Base-by-base conservation (phyloP, 2,888 invertebrate species). In the Pseudanteris insignis region DNA sequence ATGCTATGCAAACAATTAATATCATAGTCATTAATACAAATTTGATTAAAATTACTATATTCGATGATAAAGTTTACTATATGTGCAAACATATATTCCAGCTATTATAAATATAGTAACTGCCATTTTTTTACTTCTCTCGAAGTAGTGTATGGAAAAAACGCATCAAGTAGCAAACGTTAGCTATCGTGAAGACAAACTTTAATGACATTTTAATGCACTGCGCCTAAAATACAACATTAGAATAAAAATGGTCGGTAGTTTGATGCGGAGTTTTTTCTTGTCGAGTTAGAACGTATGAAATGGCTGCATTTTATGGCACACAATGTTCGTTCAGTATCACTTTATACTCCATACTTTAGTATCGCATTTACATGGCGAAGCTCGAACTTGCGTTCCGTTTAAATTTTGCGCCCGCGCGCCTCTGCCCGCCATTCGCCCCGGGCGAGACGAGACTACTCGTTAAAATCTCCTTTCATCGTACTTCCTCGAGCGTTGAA, bases 381-480 rank as follows among this genome's bases (percentile, higher is more conserved):
- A 43, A 59, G 62, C 53, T 57, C 53, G 59, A 62, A 63, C 55
- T 38, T 29, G 34, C 43, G 40, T 59, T 41, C 51, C 58, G 57
- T 59, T 65, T 57, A 63, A 60, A 63, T 60, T 63, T 50, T 38
- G 37, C 34, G 37, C 40, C 43, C 34, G 21, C 41, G 18, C 30
- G 37, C 41, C 40, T 30, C 37, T 26, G 37, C 36, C 24, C 28
- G 33, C 37, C 38, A 33, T 33, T 29, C 30, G 59, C 55, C 34
- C 38, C 28, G 26, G 61, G 61, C 54, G 32, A 61, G 44, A 57
- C 51, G 62, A 60, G 58, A 53, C 55, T 50, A 59, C 66, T 66
- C 66, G 64, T 66, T 66, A 66, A 66, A 64, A 63, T 66, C 63
- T 59, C 59, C 64, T 64, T 64, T 66, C 54, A 61, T 48, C 61